Conservation (phyloP, 2,113 vertebrate species). For the Pterocles burchelli region DNA sequence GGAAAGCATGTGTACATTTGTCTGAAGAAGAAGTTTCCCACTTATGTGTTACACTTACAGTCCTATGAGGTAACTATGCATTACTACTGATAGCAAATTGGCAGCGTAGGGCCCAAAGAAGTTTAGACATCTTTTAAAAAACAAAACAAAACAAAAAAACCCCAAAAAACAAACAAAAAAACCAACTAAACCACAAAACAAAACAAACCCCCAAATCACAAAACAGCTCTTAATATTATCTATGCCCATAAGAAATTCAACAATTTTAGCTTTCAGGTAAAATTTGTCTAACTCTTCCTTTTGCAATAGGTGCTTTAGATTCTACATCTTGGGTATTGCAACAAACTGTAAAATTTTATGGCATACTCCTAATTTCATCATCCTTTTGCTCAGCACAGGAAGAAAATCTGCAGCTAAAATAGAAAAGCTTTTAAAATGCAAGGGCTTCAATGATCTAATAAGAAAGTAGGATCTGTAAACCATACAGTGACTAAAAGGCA, state of each 20-base stretch:
- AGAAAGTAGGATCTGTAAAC: not conserved
- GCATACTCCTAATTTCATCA: not conserved
- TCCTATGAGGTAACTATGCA: accelerated
- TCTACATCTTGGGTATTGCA: not conserved
- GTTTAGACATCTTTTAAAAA: not conserved
- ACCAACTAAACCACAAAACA: no score
- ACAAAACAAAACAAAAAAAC: not conserved
- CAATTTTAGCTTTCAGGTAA: not conserved
- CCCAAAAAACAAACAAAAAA: no score
- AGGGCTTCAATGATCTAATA: not conserved
- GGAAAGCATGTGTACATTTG: accelerated
- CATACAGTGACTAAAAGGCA: not conserved
- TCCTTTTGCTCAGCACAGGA: not conserved
- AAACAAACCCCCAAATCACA: no score
- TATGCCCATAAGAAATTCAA: not conserved
- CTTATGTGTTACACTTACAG: not conserved
- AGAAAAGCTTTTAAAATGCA: not conserved
- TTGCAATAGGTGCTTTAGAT: not conserved
- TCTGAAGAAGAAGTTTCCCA: not conserved
- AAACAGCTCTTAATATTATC: not conserved
- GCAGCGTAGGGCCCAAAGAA: not conserved
- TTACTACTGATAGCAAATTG: not conserved
- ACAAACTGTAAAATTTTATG: not conserved
- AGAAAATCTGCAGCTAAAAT: not conserved
- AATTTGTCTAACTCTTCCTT: not conserved